Evolutionary conservation across 1,140 invertebrate species (phyloP).

Genomic region (Zaprionus nigranus): DNA sequence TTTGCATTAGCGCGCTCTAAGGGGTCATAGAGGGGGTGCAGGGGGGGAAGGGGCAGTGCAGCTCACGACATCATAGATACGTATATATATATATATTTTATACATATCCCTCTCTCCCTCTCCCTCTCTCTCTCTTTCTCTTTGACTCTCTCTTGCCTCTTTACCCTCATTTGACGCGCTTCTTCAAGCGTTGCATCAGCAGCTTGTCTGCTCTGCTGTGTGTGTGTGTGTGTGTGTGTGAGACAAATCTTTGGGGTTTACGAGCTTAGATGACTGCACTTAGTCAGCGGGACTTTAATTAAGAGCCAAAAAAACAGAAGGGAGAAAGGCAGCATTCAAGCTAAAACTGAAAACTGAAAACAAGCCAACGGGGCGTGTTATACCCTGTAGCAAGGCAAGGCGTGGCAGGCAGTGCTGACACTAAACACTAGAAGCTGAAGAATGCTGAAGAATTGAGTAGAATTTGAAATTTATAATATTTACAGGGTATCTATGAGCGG

Average conservation of each 20-base stretch:
- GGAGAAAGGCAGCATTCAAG: not conserved
- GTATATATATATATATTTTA: constrained; percentile 18
- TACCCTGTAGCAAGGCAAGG: not conserved
- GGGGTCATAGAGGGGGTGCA: not conserved
- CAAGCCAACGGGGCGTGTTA: not conserved
- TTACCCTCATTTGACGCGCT: constrained; percentile 41
- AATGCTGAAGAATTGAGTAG: too few relatives aligned
- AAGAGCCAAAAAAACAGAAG: constrained; percentile 19
- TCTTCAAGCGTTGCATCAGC: constrained; percentile 40
- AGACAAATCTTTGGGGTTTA: constrained; percentile 34
- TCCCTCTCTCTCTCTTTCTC: not conserved
- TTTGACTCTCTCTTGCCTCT: not conserved
- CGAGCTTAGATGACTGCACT: constrained; percentile 32
- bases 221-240: not conserved
- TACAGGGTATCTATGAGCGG: too few relatives aligned
- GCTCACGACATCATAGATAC: constrained; percentile 11
- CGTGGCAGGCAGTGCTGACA: too few relatives aligned
- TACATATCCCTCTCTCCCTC: constrained; percentile 5
- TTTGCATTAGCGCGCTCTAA: constrained; percentile 66
- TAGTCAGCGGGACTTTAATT: constrained; percentile 34
- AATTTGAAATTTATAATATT: too few relatives aligned
- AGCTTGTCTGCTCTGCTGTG: not conserved
- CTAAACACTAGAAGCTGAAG: too few relatives aligned
- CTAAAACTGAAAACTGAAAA: too few relatives aligned
- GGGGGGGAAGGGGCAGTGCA: not conserved